Evolutionary conservation across 2,113 vertebrate genomes (phyloP).

Genomic region (Thamnophis sirtalis): DNA sequence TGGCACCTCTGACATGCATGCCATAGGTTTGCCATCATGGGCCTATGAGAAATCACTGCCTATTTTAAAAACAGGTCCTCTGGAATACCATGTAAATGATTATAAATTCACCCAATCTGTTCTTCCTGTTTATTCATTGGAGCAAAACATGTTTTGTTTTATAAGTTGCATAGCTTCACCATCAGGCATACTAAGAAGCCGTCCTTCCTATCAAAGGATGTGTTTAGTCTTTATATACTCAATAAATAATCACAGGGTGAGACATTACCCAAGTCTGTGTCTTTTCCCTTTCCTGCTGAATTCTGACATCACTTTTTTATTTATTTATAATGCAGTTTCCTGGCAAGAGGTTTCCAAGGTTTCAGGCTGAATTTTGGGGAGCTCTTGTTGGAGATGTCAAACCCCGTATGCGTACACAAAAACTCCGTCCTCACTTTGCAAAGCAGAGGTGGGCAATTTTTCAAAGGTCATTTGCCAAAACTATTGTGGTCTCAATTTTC

Average conservation of each 20-base stretch:
- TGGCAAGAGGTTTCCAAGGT: neutral
- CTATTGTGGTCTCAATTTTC: neutral
- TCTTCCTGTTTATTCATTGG: neutral
- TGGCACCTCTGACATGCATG: too few relatives aligned
- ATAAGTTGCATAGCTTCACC: neutral
- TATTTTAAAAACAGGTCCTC: fast-evolving
- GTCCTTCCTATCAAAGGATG: neutral
- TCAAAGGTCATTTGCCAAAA: neutral
- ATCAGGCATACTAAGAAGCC: neutral
- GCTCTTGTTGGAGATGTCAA: neutral
- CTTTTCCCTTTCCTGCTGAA: neutral
- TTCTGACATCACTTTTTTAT: neutral
- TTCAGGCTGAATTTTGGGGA: neutral
- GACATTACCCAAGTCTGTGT: neutral
- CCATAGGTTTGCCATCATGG: too few relatives aligned
- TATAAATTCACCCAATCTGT: neutral
- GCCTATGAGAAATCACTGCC: neutral
- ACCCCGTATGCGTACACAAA: neutral
- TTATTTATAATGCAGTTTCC: neutral
- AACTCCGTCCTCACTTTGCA: neutral
- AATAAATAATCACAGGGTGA: neutral
- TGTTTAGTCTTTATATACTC: neutral
- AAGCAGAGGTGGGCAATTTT: neutral
- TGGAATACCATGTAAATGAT: fast-evolving
- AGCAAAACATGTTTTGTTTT: neutral